Percentiles rank a stretch among this genome's conserved stretches.
phyloP scores from a whole-genome alignment of 2,797 vertebrate species.

The Coracias cyanogaster region DNA sequence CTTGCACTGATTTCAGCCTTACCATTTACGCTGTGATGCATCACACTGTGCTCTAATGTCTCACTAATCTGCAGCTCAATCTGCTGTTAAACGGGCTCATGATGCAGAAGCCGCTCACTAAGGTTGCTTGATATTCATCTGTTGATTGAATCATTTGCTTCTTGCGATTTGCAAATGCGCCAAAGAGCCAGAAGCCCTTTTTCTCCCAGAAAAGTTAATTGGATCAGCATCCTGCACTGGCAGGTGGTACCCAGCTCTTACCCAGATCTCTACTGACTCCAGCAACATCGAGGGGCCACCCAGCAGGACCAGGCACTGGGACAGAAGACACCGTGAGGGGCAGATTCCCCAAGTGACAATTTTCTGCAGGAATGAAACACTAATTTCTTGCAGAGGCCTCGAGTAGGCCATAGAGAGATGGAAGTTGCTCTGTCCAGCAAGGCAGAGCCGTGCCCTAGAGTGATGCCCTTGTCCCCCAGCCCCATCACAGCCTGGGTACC shows the following conservation, averaged over 20 bases:
- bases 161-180: conserved; percentile 5
- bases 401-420: accelerated
- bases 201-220: conserved; percentile 67
- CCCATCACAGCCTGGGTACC: accelerated
- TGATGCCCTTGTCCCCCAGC: accelerated
- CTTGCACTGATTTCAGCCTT: conserved; percentile 71
- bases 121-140: conserved; percentile 53
- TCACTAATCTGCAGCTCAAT: conserved; percentile 74
- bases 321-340: accelerated
- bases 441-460: not conserved
- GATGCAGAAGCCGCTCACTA: conserved; percentile 15
- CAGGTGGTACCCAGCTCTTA: not conserved
- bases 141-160: conserved; percentile 49
- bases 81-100: conserved; percentile 70
- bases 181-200: conserved; percentile 61
- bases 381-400: accelerated
- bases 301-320: accelerated
- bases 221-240: conserved; percentile 16
- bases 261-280: not conserved
- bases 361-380: not conserved
- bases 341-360: not conserved
- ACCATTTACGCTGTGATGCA: conserved; percentile 58
- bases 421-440: accelerated
- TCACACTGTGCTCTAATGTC: conserved; percentile 75
- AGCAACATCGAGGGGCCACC: not conserved